Evolutionary conservation across 2,888 invertebrate genomes (phyloP).

Genomic region (Dugesia japonica): DNA sequence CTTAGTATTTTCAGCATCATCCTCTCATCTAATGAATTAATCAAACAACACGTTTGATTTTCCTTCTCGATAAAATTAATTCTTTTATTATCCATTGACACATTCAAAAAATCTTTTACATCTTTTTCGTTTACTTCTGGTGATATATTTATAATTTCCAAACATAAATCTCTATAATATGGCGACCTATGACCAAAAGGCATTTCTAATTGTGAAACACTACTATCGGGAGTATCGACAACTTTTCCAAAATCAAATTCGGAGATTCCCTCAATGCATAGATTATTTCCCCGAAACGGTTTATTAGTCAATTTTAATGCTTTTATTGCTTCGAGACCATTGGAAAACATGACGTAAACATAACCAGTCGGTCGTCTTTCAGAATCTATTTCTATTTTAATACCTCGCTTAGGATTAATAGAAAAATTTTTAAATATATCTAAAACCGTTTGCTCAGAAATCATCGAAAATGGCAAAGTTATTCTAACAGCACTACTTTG

Average conservation of each 20-base stretch:
- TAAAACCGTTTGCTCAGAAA: background rate
- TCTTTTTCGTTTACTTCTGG: slow-evolving; percentile 28
- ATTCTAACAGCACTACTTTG: background rate
- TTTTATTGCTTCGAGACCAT: background rate
- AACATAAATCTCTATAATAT: slow-evolving; percentile 17
- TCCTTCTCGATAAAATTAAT: background rate
- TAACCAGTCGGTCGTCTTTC: slow-evolving; percentile 30
- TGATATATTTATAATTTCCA: slow-evolving; percentile 22
- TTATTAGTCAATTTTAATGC: background rate
- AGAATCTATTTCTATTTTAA: slow-evolving; percentile 30
- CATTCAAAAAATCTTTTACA: slow-evolving; percentile 1
- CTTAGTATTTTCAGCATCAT: slow-evolving; percentile 4
- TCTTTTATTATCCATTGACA: slow-evolving; percentile 8
- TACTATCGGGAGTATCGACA: background rate
- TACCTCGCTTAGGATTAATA: slow-evolving; percentile 25
- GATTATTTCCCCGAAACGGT: background rate
- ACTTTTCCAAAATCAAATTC: slow-evolving; percentile 21
- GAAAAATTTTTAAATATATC: slow-evolving; percentile 22
- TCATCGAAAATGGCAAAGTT: background rate
- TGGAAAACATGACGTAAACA: slow-evolving; percentile 26
- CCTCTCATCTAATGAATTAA: background rate
- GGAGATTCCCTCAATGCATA: background rate
- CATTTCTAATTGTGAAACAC: background rate
- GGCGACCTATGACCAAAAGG: background rate
- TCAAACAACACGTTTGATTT: background rate